Evolutionary conservation across 2,113 vertebrate genomes (phyloP), one percentile per base, ranked within the genome.

Genomic region (Steatornis caripensis): DNA sequence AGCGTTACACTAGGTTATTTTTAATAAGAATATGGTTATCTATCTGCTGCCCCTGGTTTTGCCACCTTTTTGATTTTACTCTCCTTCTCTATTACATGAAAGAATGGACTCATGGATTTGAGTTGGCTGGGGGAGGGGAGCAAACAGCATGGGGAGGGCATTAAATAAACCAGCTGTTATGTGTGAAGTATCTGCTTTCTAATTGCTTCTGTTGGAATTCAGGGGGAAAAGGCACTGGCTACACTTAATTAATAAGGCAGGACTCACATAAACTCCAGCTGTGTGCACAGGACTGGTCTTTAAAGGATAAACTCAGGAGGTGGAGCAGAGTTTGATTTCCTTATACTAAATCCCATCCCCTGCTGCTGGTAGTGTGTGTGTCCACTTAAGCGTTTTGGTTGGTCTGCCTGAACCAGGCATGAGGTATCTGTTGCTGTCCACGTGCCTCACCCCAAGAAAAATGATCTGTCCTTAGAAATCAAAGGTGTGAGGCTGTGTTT

Each of bases 231-330:
- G 58, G 89, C 87, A 89, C 90, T 93, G 89, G 91, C 94, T 96
- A 95, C 93, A 97, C 92, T 96, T 97, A 97, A 97, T 95, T 97
- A 97, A 97, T 97, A 96, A 97, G 97, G 94, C 97, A 96, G 93
- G 96, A 93, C 96, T 95, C 95, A 85, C 93, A 96, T 93, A 96
- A 96, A 93, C 95, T 95, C 97, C 97, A 97, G 97, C 97, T 98
- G 97, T 95, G 97, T 95, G 94, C 96, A 87, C 83, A 96, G 94
- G 87, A 96, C 90, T 89, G 93, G 87, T 95, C 95, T 97, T 97
- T 97, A 97, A 96, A 94, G 84, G 61, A 87, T 97, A 97, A 94
- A 22, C 77, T 82, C 36, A 55, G 87, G 78, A 95, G 96, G 86
- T 88, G 81, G 94, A 71, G 92, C 66, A 96, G 65, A 69, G 93